A percentile compares a stretch with the other conserved stretches of the same genome.
Conservation (phyloP, 92 coral and sea anemone genomes). For the Zoanthus sociatus region DNA sequence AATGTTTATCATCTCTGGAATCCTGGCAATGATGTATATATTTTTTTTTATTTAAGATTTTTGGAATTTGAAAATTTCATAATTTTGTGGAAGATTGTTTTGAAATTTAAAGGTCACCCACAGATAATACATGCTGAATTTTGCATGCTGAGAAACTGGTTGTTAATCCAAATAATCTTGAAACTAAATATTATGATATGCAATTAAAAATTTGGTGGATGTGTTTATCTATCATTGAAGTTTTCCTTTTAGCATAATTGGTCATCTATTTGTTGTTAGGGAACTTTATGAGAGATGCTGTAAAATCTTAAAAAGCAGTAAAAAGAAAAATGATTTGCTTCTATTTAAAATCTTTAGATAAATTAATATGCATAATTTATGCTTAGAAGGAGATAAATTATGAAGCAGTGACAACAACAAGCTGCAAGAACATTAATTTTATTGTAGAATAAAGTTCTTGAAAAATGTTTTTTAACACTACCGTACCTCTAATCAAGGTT, state of each 20-base stretch:
- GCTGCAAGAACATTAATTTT: conserved; percentile 41
- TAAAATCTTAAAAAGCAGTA: background rate
- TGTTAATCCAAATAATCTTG: background rate
- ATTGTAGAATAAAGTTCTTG: conserved; percentile 43
- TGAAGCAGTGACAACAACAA: conserved; percentile 24
- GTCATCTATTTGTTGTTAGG: background rate
- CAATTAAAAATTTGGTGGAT: background rate
- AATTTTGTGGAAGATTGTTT: background rate
- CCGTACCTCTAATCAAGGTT: conserved; percentile 2
- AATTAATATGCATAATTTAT: conserved; percentile 18
- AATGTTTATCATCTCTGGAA: background rate
- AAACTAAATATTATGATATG: background rate
- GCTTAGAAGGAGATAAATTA: conserved; percentile 31
- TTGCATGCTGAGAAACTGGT: background rate
- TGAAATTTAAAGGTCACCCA: conserved; percentile 13
- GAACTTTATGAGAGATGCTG: background rate
- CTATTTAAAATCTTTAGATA: background rate
- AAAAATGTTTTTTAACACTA: background rate
- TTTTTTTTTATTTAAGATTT: background rate
- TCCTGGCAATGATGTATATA: background rate
- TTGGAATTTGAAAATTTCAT: background rate
- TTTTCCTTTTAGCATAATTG: background rate
- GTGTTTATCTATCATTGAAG: background rate
- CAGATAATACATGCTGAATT: background rate
- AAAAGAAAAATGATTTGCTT: background rate